Evolutionary conservation across 1,140 invertebrate genomes (phyloP), one percentile per base, ranked within the genome.

Genomic region (Trichogramma pretiosum): DNA sequence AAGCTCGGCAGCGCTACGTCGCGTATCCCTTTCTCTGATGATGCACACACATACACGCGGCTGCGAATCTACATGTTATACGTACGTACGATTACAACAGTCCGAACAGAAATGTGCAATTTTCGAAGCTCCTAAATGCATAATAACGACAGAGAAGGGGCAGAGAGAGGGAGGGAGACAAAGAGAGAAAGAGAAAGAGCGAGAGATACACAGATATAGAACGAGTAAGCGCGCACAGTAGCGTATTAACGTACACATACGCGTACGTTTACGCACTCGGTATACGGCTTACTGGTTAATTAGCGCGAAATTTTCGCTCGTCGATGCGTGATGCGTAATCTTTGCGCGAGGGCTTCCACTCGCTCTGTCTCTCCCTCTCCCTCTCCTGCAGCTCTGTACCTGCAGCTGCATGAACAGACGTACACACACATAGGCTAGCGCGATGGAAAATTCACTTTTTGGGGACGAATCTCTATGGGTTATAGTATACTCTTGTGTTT

Each of bases 71-170:
- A n/a, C n/a, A n/a, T n/a, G n/a, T n/a, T n/a, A n/a, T n/a, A n/a
- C n/a, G n/a, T n/a, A n/a, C n/a, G n/a, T 35, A 42, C 54, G 56
- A 60, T 62, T 61, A 56, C 54, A 52, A 45, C 46, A 32, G 40
- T 10, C 36, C 51, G 34, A 30, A 36, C 51, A 56, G 52, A 62
- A 58, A 55, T 61, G 53, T 58, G 52, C 58, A 53, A 54, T 60
- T 61, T 58, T 58, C 42, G 36, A 58, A 59, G 50, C 58, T 55
- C 14, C 47, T 44, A 42, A 42, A 48, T 42, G 39, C 39, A 37
- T 48, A 48, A 42, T 48, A 37, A 43, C 24, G 26, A 7, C 24
- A 28, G 24, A 5, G 24, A 28, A 28, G 5, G 24, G 24, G 11
- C 24, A 5, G 7, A 7, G 26, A 28, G 26, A 4, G 32, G 9